These are phyloP conservation scores for Drosophila percnosoma DNA, from an alignment of 2,888 invertebrate genomes.

Conservation along the genomic window DNA sequence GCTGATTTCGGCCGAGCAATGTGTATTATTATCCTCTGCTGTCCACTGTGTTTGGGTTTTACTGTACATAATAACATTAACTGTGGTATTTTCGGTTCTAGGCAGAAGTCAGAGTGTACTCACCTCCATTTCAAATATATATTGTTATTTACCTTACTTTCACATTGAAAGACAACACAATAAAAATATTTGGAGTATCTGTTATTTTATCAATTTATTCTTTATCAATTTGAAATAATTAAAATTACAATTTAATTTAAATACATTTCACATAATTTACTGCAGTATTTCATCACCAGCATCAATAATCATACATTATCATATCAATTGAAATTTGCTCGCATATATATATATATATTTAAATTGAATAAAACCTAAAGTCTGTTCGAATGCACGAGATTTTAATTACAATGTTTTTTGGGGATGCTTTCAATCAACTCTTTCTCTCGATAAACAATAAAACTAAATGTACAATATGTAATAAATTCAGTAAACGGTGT, in stretches of 20 bases:
- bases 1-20: constrained; percentile 31
- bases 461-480: constrained; percentile 74
- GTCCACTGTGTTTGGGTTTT: constrained; percentile 14
- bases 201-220: constrained; percentile 63
- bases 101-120: background rate
- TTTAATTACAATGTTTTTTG: constrained; percentile 47
- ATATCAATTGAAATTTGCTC: constrained; percentile 17
- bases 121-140: background rate
- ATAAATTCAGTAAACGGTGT: constrained; percentile 71
- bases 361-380: constrained; percentile 49
- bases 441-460: constrained; percentile 40
- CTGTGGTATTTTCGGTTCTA: background rate
- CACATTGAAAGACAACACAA: background rate
- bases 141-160: background rate
- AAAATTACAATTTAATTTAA: constrained; percentile 79
- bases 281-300: constrained; percentile 56
- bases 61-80: constrained; percentile 16
- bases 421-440: constrained; percentile 18
- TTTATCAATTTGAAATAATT: constrained; percentile 79
- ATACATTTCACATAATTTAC: constrained; percentile 75
- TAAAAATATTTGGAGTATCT: constrained; percentile 11
- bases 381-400: constrained; percentile 62
- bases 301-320: constrained; percentile 28
- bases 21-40: constrained; percentile 10
- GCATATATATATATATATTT: constrained; percentile 18